A percentile compares a stretch with the other conserved stretches of the same genome.
These are phyloP conservation scores for Phenganax stokvisi DNA, from an alignment of 92 coral and sea anemone genomes.

Conservation along the genomic window DNA sequence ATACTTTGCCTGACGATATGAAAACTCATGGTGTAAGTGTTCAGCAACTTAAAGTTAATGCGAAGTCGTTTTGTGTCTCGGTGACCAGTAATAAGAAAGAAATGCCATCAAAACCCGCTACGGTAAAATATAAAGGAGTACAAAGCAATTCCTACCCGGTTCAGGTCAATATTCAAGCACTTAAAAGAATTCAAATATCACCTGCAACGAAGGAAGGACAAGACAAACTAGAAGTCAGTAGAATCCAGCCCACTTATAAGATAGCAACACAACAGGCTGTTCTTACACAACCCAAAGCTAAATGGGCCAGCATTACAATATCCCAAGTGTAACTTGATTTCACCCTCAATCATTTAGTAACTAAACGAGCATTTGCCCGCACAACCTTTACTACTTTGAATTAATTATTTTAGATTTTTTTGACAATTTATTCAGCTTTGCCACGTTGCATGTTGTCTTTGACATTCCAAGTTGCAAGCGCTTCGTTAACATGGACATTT, in stretches of 20 bases:
- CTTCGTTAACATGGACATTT: no score
- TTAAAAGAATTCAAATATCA: neutral
- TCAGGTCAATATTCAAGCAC: slow-evolving; percentile 24
- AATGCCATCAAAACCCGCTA: neutral
- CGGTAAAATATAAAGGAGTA: slow-evolving; percentile 6
- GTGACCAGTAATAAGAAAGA: slow-evolving; percentile 6
- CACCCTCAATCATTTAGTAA: neutral
- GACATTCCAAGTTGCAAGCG: no score
- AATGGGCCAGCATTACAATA: slow-evolving; percentile 38
- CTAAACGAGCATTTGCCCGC: neutral
- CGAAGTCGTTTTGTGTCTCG: slow-evolving; percentile 18
- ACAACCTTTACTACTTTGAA: neutral
- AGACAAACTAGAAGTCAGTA: neutral
- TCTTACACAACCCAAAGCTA: slow-evolving; percentile 33
- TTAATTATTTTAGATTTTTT: neutral
- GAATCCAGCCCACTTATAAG: neutral
- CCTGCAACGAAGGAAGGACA: neutral
- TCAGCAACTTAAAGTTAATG: slow-evolving; percentile 12
- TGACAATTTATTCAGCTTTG: neutral
- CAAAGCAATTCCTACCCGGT: slow-evolving; percentile 3
- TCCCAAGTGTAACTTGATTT: slow-evolving; percentile 15
- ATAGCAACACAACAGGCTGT: slow-evolving; percentile 25
- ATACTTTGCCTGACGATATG: slow-evolving; percentile 12
- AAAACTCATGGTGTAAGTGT: slow-evolving; percentile 22
- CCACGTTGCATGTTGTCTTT: no score